A percentile compares a stretch with the other conserved stretches of the same genome.
Evolutionary conservation across 1,140 invertebrate species (phyloP).

Genomic region (Drosophila kikkawai): DNA sequence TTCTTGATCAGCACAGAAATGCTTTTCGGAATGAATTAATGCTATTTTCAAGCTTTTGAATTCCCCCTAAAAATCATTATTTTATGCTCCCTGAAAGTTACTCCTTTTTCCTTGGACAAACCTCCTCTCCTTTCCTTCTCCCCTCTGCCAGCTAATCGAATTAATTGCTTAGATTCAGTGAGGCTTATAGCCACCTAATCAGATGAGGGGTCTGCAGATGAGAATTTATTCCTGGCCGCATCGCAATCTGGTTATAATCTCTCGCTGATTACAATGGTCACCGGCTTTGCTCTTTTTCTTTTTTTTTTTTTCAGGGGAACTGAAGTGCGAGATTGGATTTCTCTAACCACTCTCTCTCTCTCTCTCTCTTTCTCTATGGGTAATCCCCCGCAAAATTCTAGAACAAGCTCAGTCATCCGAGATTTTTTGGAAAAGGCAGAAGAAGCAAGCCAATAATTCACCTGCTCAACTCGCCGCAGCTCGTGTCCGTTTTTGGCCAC

Average conservation of each 20-base stretch:
- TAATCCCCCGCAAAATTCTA: conserved; percentile 22
- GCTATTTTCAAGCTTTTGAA: no score
- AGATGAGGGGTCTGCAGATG: conserved; percentile 40
- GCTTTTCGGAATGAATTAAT: no score
- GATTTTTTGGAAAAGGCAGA: conserved; percentile 38
- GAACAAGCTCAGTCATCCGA: conserved; percentile 60
- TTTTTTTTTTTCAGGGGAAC: conserved; percentile 15
- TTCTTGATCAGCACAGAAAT: no score
- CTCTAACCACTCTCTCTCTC: neutral
- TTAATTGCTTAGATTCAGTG: conserved; percentile 47
- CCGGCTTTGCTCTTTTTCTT: conserved; percentile 17
- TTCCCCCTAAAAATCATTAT: neutral
- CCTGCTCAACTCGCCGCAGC: conserved; percentile 52
- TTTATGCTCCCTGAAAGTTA: neutral
- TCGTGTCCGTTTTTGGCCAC: conserved; percentile 63
- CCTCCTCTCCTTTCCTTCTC: neutral
- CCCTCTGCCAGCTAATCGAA: conserved; percentile 28
- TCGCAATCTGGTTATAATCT: conserved; percentile 55
- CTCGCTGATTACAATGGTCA: conserved; percentile 51
- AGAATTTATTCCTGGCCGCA: conserved; percentile 40
- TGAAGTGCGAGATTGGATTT: conserved; percentile 66
- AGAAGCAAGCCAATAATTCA: conserved; percentile 60
- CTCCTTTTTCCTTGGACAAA: conserved; percentile 3
- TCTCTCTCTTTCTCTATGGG: neutral
- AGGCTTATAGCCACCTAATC: conserved; percentile 49